Conservation (phyloP, 2,888 invertebrate species). For the Platycheirus rosarum region DNA sequence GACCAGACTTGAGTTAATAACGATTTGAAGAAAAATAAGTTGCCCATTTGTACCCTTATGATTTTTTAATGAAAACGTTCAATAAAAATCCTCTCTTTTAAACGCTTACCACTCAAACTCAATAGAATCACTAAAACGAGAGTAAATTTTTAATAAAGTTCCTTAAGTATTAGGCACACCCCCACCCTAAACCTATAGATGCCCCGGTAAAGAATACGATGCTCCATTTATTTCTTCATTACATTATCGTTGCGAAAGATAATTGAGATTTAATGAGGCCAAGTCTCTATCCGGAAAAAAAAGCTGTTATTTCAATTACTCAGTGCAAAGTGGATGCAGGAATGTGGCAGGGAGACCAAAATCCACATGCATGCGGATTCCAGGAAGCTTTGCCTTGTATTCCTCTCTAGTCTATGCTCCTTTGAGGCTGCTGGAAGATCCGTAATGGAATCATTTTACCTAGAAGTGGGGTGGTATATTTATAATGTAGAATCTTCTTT, state of each 20-base stretch:
- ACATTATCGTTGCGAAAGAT: constrained; percentile 50
- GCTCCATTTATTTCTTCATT: constrained; percentile 12
- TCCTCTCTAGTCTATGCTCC: too few relatives aligned
- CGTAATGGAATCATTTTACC: constrained; percentile 55
- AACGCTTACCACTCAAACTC: too few relatives aligned
- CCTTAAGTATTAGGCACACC: not conserved
- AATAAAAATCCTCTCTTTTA: too few relatives aligned
- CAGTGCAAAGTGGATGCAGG: constrained; percentile 10
- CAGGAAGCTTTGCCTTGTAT: not conserved
- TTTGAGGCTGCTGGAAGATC: constrained; percentile 9
- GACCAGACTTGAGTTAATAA: too few relatives aligned
- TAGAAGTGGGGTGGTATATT: constrained; percentile 34
- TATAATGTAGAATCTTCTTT: constrained; percentile 8
- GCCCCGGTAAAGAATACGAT: constrained; percentile 18
- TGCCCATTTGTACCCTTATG: too few relatives aligned
- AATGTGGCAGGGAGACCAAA: not conserved
- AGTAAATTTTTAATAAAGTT: constrained; percentile 4
- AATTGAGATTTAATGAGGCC: constrained; percentile 70
- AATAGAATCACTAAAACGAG: too few relatives aligned
- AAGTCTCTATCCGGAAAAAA: constrained; percentile 49
- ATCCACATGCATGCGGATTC: constrained; percentile 11
- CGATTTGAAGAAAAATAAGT: too few relatives aligned
- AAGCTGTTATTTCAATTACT: constrained; percentile 63
- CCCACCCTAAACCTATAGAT: too few relatives aligned
- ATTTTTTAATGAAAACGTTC: too few relatives aligned